Base-by-base conservation (phyloP, 2,113 vertebrate species). In the Neolamprologus variostigma region DNA sequence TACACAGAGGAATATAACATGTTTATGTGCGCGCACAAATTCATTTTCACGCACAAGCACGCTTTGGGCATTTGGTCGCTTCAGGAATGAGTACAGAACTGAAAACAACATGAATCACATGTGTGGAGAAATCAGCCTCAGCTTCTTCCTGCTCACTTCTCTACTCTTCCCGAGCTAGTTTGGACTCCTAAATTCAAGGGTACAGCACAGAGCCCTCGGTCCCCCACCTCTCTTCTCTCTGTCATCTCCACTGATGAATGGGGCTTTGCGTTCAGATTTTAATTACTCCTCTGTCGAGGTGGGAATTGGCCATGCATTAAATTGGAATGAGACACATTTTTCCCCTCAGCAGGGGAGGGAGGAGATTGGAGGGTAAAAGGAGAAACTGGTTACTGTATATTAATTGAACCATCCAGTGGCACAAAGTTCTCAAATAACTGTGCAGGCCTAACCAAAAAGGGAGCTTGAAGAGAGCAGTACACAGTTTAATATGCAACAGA, bases 271-370 rank as follows among this genome's bases (percentile, higher is more conserved):
- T 96, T 93, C 94, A 94, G 92, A 96, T 96, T 96, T 96, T 96
- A 96, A 96, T 96, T 96, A 96, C 95, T 92, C 92, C 93, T 93
- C 92, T 83, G 92, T 93, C 51, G 93, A 93, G 90, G 94, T 94
- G 94, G 94, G 94, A 95, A 94, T 96, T 95, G 95, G 93, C 95
- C 95, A 96, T 95, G 95, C 96, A 96, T 95, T 96, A 96, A 96
- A 96, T 96, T 96, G 95, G 95, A 96, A 96, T 95, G 95, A 95
- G 94, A 95, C 95, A 93, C 89, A 95, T 95, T 94, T 94, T 95
- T 90, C 83, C 89, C 92, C 93, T 92, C 95, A 93, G 94, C 94
- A 91, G 93, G 93, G 92, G 90, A 91, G 80, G 76, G 55, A 81
- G 88, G 76, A 89, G 86, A 86, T 84, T 80, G 86, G 91, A 89